Percentiles rank a stretch among this genome's conserved stretches.
Conservation (phyloP, 2,113 vertebrate genomes). For the Gnathonemus longibarbis region DNA sequence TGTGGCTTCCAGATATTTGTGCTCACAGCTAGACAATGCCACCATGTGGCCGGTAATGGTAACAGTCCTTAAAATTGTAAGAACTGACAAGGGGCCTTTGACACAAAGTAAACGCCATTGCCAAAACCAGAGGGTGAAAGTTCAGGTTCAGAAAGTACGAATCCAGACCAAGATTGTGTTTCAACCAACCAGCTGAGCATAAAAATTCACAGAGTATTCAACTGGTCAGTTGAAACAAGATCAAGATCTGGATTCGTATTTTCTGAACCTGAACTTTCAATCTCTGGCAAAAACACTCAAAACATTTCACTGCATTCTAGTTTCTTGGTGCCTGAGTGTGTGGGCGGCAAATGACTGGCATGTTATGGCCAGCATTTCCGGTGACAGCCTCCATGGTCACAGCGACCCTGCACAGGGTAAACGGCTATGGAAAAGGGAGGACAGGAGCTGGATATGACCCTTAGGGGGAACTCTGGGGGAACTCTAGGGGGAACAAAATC, state of each 20-base stretch:
- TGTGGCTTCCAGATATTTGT: neutral
- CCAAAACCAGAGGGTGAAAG: neutral
- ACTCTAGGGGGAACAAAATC: neutral
- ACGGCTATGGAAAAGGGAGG: neutral
- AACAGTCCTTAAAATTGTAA: neutral
- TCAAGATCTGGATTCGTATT: neutral
- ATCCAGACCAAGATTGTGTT: neutral
- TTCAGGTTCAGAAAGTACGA: neutral
- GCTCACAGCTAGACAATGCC: conserved; percentile 37
- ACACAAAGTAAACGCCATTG: neutral
- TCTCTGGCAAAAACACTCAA: neutral
- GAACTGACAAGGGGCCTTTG: neutral
- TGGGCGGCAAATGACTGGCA: neutral
- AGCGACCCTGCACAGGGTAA: neutral
- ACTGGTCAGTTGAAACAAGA: neutral
- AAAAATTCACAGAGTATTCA: neutral
- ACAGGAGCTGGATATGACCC: neutral
- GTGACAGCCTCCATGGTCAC: neutral
- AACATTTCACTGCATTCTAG: neutral
- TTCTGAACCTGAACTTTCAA: neutral
- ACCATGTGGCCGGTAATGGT: conserved; percentile 39
- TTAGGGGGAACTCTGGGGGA: neutral
- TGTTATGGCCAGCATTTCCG: neutral
- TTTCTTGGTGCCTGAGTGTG: neutral
- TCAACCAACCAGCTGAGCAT: neutral